A percentile compares a stretch with the other conserved stretches of the same genome.
phyloP scores from a whole-genome alignment of 2,888 invertebrate genomes.

The Anorthoa munda region DNA sequence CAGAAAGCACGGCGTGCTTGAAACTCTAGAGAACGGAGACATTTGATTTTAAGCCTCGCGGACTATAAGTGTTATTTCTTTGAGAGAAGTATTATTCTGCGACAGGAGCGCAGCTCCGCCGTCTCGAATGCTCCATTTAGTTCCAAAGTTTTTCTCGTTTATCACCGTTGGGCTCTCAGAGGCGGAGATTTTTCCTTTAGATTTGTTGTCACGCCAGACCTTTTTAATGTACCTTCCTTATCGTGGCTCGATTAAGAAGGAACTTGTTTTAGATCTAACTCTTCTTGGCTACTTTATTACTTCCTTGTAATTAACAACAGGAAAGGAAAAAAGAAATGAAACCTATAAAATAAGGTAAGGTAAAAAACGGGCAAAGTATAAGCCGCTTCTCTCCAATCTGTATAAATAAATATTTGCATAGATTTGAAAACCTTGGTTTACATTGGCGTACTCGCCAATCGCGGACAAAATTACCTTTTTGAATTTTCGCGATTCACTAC shows the following conservation, averaged over 20 bases:
- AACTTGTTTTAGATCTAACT: slow-evolving; percentile 80
- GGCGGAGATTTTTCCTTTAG: slow-evolving; percentile 91
- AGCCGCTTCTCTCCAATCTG: slow-evolving; percentile 28
- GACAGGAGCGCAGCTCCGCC: slow-evolving; percentile 89
- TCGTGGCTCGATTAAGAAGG: slow-evolving; percentile 87
- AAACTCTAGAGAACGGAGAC: slow-evolving; percentile 86
- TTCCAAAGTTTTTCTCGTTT: slow-evolving; percentile 91
- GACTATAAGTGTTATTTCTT: slow-evolving; percentile 91
- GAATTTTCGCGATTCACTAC: background rate
- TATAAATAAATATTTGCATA: slow-evolving; percentile 38
- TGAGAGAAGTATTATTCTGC: slow-evolving; percentile 90
- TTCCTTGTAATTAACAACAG: slow-evolving; percentile 62
- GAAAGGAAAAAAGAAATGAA: slow-evolving; percentile 42
- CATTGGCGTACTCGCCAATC: slow-evolving; percentile 4
- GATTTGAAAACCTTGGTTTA: slow-evolving; percentile 32
- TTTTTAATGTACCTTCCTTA: slow-evolving; percentile 91
- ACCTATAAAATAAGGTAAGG: slow-evolving; percentile 41
- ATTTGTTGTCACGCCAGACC: slow-evolving; percentile 91
- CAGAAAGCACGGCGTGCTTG: slow-evolving; percentile 79
- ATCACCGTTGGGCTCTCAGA: slow-evolving; percentile 91
- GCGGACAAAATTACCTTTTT: slow-evolving; percentile 4
- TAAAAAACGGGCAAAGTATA: slow-evolving; percentile 28
- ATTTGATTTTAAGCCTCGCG: slow-evolving; percentile 91
- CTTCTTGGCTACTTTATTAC: slow-evolving; percentile 58
- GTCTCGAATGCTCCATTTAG: slow-evolving; percentile 91